Evolutionary conservation across 2,888 invertebrate species (phyloP).

Genomic region (Deilephila porcellus): DNA sequence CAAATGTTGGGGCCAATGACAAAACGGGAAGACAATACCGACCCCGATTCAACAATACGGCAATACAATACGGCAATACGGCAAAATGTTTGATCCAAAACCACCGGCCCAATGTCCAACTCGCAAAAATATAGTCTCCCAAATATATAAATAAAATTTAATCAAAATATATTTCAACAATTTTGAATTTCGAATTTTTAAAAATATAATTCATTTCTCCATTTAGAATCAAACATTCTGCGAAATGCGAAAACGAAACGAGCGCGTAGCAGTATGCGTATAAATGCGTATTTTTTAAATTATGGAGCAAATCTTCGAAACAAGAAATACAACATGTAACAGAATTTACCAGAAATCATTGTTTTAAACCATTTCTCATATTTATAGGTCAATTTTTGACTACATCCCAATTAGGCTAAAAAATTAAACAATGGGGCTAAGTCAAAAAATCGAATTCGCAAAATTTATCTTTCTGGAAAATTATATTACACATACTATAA

Average conservation of each 20-base stretch:
- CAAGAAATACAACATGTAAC: not conserved
- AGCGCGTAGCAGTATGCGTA: not conserved
- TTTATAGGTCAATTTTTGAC: too few species aligned
- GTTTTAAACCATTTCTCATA: not conserved
- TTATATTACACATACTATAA: too few species aligned
- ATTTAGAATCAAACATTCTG: conserved; percentile 14
- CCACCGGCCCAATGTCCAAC: too few species aligned
- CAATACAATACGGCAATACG: not conserved
- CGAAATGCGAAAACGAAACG: conserved; percentile 16
- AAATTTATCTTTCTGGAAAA: too few species aligned
- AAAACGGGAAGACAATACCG: conserved; percentile 18
- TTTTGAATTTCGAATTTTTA: not conserved
- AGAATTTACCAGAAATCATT: conserved; percentile 1
- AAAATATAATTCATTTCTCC: not conserved
- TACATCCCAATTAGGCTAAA: too few species aligned
- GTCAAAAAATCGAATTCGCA: too few species aligned
- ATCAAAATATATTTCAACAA: not conserved
- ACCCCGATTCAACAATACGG: not conserved
- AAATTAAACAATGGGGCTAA: too few species aligned
- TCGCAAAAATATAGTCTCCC: too few species aligned
- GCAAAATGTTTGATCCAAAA: not conserved
- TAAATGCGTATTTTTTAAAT: conserved; percentile 12
- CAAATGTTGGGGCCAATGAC: conserved; percentile 28
- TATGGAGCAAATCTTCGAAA: not conserved
- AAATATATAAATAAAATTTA: too few species aligned